Conservation (phyloP, 1,140 invertebrate genomes). For the Drosophila carrolli region DNA sequence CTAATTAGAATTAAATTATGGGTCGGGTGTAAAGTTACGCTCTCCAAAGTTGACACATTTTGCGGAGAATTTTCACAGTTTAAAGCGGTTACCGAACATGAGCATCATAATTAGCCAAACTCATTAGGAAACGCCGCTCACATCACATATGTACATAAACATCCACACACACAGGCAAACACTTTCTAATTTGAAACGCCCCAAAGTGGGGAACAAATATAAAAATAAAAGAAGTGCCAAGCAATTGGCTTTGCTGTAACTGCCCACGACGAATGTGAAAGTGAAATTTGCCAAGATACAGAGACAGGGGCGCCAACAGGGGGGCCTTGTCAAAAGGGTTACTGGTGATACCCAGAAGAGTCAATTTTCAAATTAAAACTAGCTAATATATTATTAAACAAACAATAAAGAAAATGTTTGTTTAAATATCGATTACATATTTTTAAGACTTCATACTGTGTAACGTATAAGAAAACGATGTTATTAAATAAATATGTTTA, state of each 20-base stretch:
- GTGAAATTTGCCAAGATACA: constrained; percentile 63
- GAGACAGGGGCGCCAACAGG: constrained; percentile 3
- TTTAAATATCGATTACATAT: too few species aligned
- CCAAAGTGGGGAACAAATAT: constrained; percentile 30
- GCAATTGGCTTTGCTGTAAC: constrained; percentile 60
- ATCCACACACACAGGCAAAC: constrained; percentile 16
- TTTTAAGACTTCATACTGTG: too few species aligned
- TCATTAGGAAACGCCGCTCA: constrained; percentile 44
- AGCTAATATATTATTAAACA: too few species aligned
- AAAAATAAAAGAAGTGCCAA: constrained; percentile 56
- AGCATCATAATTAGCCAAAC: constrained; percentile 47
- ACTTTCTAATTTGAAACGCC: constrained; percentile 71
- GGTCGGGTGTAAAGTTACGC: constrained; percentile 8
- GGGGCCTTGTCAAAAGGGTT: neutral
- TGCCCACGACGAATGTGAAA: constrained; percentile 77
- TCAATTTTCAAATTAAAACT: neutral
- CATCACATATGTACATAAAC: constrained; percentile 14
- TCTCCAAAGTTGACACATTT: constrained; percentile 26
- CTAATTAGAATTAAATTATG: constrained; percentile 63
- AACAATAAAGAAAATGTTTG: too few species aligned
- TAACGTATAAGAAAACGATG: too few species aligned
- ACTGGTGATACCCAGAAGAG: neutral
- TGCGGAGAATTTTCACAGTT: constrained; percentile 24
- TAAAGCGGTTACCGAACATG: constrained; percentile 31
- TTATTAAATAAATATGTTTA: too few species aligned